phyloP scores from a whole-genome alignment of 1,140 invertebrate genomes.

The Diuraphis noxia region DNA sequence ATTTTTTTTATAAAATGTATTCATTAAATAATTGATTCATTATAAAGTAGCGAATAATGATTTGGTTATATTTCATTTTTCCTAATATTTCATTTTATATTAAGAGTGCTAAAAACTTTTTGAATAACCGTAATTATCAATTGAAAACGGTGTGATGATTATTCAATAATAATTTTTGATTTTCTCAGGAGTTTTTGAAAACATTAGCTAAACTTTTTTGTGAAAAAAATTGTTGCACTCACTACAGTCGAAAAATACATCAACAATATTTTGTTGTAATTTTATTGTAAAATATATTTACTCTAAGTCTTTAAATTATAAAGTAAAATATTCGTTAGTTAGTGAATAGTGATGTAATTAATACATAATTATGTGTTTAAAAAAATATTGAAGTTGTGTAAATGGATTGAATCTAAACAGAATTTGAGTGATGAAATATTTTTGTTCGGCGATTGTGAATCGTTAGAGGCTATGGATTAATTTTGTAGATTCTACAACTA shows the following conservation, averaged over 20 bases:
- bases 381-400: background rate
- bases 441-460: background rate
- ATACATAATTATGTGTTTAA: background rate
- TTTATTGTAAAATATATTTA: background rate
- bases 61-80: background rate
- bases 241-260: background rate
- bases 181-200: background rate
- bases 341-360: background rate
- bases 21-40: background rate
- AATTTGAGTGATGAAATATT: background rate
- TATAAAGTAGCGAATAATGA: background rate
- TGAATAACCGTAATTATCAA: background rate
- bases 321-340: background rate
- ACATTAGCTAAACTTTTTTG: background rate
- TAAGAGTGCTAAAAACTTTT: too few species aligned
- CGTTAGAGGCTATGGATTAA: background rate
- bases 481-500: background rate
- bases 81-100: too few species aligned
- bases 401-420: background rate
- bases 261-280: background rate
- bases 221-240: background rate
- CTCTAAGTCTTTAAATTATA: background rate
- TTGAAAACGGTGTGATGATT: background rate
- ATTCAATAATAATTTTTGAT: background rate
- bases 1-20: background rate